Evolutionary conservation across 2,888 invertebrate species (phyloP), one percentile per base, ranked within the genome.

Genomic region (Diaperis boleti): DNA sequence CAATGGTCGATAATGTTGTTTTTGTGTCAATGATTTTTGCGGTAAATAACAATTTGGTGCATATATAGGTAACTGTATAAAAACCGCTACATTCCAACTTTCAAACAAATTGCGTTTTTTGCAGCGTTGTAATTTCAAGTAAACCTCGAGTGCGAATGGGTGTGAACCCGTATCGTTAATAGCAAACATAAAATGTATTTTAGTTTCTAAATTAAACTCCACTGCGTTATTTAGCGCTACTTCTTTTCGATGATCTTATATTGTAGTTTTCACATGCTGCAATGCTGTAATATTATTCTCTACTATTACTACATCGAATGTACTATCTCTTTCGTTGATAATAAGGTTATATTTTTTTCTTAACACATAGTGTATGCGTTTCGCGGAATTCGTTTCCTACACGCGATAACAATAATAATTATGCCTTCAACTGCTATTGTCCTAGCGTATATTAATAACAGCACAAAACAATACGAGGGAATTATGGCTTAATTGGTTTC

Each of bases 311-410:
- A n/a, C n/a, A n/a, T n/a, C n/a, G n/a, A n/a, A n/a, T n/a, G n/a
- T n/a, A n/a, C n/a, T n/a, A n/a, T n/a, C n/a, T n/a, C n/a, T n/a
- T n/a, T n/a, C n/a, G n/a, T n/a, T n/a, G n/a, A n/a, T n/a, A n/a
- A n/a, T n/a, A 22, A 45, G 45, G 14, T 45, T 29, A 4, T 29
- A 29, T 45, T 45, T 45, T n/a, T n/a, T 45, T 29, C 45, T 13
- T 29, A 8, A 33, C 33, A 49, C 26, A 26, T 26, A 2, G 6
- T 26, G 8, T 26, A 1, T 5, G 8, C 2, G n/a, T 26, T 26
- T 52, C 52, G 26, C 1, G 39, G 52, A 52, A 52, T 39, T 20
- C 22, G 20, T 20, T 52, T 17, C 37, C 37, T 17, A 37, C 52
- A 52, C 37, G 37, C 37, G 22, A 52, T 52, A 22, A 10, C 18